Base-by-base conservation (phyloP, 2,797 vertebrate species). In the Phyllotis vaccarum region DNA sequence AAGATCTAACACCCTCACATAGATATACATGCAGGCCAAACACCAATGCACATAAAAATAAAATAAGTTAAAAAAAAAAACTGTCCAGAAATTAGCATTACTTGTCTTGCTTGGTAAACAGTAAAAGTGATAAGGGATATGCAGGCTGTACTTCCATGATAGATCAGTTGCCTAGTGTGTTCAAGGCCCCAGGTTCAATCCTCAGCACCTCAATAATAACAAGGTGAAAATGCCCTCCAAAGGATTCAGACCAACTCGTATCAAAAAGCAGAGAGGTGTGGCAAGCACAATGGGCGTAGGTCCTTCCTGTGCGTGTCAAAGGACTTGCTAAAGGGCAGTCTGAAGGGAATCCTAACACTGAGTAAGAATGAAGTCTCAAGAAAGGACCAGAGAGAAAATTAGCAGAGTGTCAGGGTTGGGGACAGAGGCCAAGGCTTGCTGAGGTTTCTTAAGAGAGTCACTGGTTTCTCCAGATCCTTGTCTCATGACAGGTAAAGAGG, bases 291-390 rank as follows among this genome's bases (percentile, higher is more conserved):
- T 34, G 74, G 0, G 19, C 21, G 6, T 1, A 37, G 94, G 8
- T 7, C 10, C 37, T 68, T 7, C 9, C 58, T n/a, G 13, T 34
- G 17, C 3, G 19, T 1, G 0, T 6, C 74, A 3, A 0, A 0
- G 22, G 72, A 5, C 2, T 40, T 43, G 58, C 29, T 13, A 83
- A 14, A 2, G 6, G 46, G 72, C 54, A n/a, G 31, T 27, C 31
- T 62, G 7, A 46, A 43, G 5, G 17, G 9, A 27, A 6, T 40
- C 19, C 2, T 4, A 10, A 1, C 13, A 5, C 22, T 13, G 70
- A 49, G 31, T 43, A 34, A 10, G 79, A 78, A 29, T 4, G 34
- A 29, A 10, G 3, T 52, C 62, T 70, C 81, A 16, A 17, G 8
- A 13, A 43, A 80, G 64, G 37, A 27, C 24, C 52, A 6, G 1